Conservation (phyloP, 1,140 invertebrate species). For the Rhagoletis zephyria region DNA sequence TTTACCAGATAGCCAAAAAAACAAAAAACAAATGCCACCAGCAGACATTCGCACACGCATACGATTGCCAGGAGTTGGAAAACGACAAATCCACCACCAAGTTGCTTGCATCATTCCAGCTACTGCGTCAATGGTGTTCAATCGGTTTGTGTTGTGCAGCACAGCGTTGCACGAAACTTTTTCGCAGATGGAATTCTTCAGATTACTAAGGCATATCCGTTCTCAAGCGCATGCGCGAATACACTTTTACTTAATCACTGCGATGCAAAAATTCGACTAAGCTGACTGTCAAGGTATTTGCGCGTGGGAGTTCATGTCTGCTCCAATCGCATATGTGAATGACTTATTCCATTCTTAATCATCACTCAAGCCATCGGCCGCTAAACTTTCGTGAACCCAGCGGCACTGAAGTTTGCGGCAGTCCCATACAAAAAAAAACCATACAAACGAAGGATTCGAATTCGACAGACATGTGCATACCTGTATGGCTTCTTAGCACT, state of each 20-base stretch:
- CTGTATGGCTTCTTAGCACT: conserved; percentile 41
- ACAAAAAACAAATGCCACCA: conserved; percentile 11
- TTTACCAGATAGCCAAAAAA: not conserved
- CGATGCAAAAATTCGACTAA: conserved; percentile 6
- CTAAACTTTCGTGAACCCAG: not conserved
- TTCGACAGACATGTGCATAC: not conserved
- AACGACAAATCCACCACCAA: not conserved
- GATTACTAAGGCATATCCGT: conserved; percentile 29
- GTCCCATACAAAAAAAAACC: not conserved
- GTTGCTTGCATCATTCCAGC: not conserved
- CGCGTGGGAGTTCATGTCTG: not conserved
- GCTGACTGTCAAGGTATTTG: conserved; percentile 2
- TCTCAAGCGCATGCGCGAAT: not conserved
- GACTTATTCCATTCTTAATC: conserved; percentile 72
- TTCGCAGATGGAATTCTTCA: conserved; percentile 40
- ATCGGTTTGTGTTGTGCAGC: not conserved
- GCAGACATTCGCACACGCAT: conserved; percentile 18
- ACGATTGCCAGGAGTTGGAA: not conserved
- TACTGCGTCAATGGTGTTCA: not conserved
- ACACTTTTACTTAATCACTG: conserved; percentile 49
- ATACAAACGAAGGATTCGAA: conserved; percentile 19
- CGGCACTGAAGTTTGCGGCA: not conserved
- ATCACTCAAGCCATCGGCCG: conserved; percentile 62
- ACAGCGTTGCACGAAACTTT: conserved; percentile 15
- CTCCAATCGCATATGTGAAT: conserved; percentile 65